These are phyloP conservation scores for Leptocoma aspasia DNA, from an alignment of 2,113 vertebrate species.

Conservation along the genomic window DNA sequence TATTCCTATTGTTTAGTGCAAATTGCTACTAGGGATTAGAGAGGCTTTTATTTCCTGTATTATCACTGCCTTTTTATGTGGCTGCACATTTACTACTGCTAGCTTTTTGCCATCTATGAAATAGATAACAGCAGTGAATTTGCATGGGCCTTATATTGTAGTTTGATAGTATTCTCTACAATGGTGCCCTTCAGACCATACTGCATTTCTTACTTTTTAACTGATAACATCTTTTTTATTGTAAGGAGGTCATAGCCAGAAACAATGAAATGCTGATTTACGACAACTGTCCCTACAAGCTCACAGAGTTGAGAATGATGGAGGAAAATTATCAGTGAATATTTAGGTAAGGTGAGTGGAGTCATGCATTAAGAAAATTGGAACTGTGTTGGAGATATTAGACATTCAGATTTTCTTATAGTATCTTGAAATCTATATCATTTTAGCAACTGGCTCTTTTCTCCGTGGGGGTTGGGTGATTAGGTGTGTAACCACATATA, in stretches of 20 bases:
- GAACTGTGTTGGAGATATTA: conserved; percentile 19
- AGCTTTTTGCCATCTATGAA: conserved; percentile 32
- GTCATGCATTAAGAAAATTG: conserved; percentile 52
- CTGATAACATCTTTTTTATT: conserved; percentile 38
- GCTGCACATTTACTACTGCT: background rate
- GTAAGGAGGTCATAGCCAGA: conserved; percentile 56
- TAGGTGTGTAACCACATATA: background rate
- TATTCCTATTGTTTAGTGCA: conserved; percentile 25
- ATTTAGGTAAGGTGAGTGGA: conserved; percentile 34
- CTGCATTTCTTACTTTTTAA: conserved; percentile 56
- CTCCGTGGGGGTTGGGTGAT: background rate
- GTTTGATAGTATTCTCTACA: conserved; percentile 34
- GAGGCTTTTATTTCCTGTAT: conserved; percentile 2
- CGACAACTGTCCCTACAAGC: conserved; percentile 52
- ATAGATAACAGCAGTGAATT: conserved; percentile 57
- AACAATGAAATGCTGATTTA: conserved; percentile 67
- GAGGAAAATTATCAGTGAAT: conserved; percentile 21
- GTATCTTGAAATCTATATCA: conserved; percentile 3
- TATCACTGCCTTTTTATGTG: conserved; percentile 3
- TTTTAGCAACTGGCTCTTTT: conserved; percentile 23
- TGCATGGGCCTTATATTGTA: conserved; percentile 46
- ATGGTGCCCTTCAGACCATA: background rate
- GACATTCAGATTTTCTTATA: conserved; percentile 25
- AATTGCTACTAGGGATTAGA: conserved; percentile 12
- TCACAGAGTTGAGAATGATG: conserved; percentile 45